phyloP scores from a whole-genome alignment of 2,888 invertebrate genomes.

The Stenichneumon culpator region DNA sequence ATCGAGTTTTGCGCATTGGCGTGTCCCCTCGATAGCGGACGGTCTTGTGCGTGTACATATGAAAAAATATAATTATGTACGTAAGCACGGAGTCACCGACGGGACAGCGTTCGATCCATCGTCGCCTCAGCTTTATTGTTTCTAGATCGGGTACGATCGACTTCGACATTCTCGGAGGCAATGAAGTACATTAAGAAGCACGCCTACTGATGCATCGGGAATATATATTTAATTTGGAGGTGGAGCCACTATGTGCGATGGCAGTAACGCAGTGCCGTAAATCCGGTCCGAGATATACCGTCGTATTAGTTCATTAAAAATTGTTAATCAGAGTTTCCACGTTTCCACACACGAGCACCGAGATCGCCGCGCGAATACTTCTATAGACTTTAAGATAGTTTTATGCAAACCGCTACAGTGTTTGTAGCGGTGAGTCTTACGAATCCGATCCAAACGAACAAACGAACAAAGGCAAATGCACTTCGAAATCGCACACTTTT shows the following conservation, averaged over 20 bases:
- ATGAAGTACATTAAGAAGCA: background rate
- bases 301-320: constrained; percentile 38
- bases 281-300: constrained; percentile 49
- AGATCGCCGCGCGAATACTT: constrained; percentile 19
- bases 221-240: constrained; percentile 38
- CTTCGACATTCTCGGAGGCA: background rate
- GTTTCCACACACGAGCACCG: constrained; percentile 14
- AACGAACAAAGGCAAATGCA: constrained; percentile 26
- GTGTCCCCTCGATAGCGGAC: constrained; percentile 23
- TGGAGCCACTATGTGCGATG: constrained; percentile 22
- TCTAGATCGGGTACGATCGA: background rate
- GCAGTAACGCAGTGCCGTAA: constrained; percentile 28
- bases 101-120: background rate
- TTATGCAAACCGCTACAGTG: constrained; percentile 47
- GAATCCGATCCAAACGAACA: constrained; percentile 62
- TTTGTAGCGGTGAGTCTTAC: constrained; percentile 41
- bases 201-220: constrained; percentile 49
- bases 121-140: background rate
- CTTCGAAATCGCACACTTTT: constrained; percentile 47
- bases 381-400: constrained; percentile 60
- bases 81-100: background rate
- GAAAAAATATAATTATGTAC: constrained; percentile 52
- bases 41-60: constrained; percentile 57
- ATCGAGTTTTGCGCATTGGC: constrained; percentile 7
- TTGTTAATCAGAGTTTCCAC: constrained; percentile 42